Evolutionary conservation across 2,797 vertebrate species (phyloP).

Genomic region (Valencia hispanica): DNA sequence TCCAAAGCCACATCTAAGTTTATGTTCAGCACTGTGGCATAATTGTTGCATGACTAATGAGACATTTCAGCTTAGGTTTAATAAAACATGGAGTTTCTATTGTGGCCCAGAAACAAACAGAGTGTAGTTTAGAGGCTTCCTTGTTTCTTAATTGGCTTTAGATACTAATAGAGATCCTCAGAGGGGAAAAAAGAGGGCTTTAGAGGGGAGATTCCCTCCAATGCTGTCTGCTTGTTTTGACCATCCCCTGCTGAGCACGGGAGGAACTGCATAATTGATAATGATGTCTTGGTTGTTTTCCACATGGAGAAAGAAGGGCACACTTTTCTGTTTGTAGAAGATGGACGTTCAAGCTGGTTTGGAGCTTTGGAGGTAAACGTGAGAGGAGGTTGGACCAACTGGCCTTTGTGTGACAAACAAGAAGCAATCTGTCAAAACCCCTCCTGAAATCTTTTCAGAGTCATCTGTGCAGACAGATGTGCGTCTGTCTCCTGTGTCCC

Average conservation of each 20-base stretch:
- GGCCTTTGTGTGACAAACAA: slow-evolving; percentile 9
- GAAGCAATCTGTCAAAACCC: slow-evolving; percentile 27
- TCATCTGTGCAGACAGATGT: slow-evolving; percentile 49
- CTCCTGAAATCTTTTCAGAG: slow-evolving; percentile 16
- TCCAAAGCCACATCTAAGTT: neutral
- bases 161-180: slow-evolving; percentile 13
- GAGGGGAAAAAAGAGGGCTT: slow-evolving; percentile 22
- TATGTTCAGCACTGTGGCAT: too few species aligned
- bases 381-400: neutral
- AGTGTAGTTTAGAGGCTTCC: neutral
- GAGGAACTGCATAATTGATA: slow-evolving; percentile 39
- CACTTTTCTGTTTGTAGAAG: slow-evolving; percentile 1
- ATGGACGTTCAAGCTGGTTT: slow-evolving; percentile 3
- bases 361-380: slow-evolving; percentile 5
- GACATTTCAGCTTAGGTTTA: slow-evolving; percentile 5
- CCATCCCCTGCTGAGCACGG: slow-evolving; percentile 64
- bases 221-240: slow-evolving; percentile 53
- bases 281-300: neutral
- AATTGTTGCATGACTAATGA: neutral
- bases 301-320: neutral
- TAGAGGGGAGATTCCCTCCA: slow-evolving; percentile 13
- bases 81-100: slow-evolving; percentile 11
- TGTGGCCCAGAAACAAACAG: neutral
- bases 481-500: slow-evolving; percentile 43
- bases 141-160: neutral